Conservation (phyloP, 2,113 vertebrate genomes). For the pig (Sus scrofa) region DNA sequence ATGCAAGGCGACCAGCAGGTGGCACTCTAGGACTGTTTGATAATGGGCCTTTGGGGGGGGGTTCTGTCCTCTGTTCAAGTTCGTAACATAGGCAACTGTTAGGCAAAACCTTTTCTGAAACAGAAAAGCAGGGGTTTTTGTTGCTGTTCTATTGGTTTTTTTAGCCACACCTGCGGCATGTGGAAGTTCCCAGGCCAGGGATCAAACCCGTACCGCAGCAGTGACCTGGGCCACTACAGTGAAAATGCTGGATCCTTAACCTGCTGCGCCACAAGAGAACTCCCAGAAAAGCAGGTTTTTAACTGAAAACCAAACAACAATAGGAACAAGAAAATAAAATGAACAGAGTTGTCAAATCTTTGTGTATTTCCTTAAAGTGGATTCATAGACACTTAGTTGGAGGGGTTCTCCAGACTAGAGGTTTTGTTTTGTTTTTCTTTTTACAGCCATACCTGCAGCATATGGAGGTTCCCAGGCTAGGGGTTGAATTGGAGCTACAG, state of each 20-base stretch:
- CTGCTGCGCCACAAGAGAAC: too few species aligned
- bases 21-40: slow-evolving; percentile 28
- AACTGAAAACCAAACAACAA: not conserved
- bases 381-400: not conserved
- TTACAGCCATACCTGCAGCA: too few species aligned
- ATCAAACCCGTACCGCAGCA: too few species aligned
- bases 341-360: not conserved
- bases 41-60: too few species aligned
- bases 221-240: too few species aligned
- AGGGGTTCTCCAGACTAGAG: not conserved
- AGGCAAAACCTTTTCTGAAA: slow-evolving; percentile 18
- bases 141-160: too few species aligned
- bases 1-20: slow-evolving; percentile 41
- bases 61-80: not conserved
- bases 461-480: too few species aligned
- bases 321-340: not conserved
- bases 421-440: too few species aligned
- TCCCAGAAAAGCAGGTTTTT: not conserved
- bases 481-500: too few species aligned
- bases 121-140: not conserved
- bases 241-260: too few species aligned
- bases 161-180: too few species aligned
- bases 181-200: too few species aligned
- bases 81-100: not conserved
- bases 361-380: not conserved